Evolutionary conservation across 1,140 invertebrate species (phyloP), one percentile per base, ranked within the genome.

Genomic region (Aphelenchoides besseyi): DNA sequence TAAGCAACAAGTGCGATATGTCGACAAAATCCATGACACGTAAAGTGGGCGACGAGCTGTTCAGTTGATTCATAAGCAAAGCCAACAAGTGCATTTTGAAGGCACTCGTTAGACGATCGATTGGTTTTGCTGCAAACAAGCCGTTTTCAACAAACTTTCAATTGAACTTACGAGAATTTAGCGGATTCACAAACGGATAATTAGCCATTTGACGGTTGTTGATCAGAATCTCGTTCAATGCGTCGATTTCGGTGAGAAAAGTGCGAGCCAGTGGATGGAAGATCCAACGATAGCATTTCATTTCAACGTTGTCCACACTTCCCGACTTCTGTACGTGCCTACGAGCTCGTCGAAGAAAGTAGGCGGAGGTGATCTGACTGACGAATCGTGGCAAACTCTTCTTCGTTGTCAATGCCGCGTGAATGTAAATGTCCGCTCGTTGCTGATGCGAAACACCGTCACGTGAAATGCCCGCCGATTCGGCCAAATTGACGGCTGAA

Each of bases 21-120:
- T 85, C 82, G 23, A 82, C 77, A 61, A 85, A 79, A 53, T 83
- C 78, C 9, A 74, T 64, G n/a, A 79, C 36, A n/a, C 78, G 57
- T n/a, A 77, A 29, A n/a, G 30, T 54, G 3, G 36, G 36, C 8
- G 68, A 64, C 2, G 62, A 1, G 30, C 32, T 36, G 18, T 63
- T 48, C 2, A 78, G 63, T 37, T 79, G 79, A 55, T 79, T 66
- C 32, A 78, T 57, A 3, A 84, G 55, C 26, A 70, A 41, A 23
- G 72, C 70, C 8, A 83, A 67, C 2, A 83, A 68, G 59, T 84
- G 79, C 41, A 84, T 74, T 68, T 84, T 84, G 57, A 83, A 82
- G 16, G 82, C 77, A 32, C 64, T 68, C 18, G 73, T 80, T 30
- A 83, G 69, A 0, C 76, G 68, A 28, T 80, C 74, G 41, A 83